Conservation (phyloP, 2,113 vertebrate species). For the Puffinus mauretanicus region DNA sequence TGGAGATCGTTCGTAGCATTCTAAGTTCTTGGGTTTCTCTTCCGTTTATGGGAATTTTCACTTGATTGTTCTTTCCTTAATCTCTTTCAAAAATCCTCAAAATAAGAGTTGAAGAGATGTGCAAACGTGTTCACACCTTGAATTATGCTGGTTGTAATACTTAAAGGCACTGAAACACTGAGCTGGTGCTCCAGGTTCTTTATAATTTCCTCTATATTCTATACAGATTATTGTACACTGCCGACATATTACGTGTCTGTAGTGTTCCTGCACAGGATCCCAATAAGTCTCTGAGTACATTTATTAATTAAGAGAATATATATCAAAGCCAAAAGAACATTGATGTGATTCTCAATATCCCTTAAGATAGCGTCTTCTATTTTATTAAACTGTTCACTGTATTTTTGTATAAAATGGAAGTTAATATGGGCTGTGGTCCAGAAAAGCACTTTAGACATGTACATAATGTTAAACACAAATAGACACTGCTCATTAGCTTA, state of each 20-base stretch:
- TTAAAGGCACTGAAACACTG: neutral
- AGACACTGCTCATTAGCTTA: constrained; percentile 23
- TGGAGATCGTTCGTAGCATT: neutral
- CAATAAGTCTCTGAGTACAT: neutral
- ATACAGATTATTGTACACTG: neutral
- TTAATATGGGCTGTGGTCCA: constrained; percentile 47
- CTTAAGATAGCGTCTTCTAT: constrained; percentile 56
- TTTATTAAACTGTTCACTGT: constrained; percentile 48
- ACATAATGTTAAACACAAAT: constrained; percentile 28
- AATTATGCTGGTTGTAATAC: neutral
- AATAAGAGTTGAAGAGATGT: neutral
- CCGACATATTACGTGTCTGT: neutral
- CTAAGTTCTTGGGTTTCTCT: neutral
- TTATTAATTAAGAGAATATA: neutral
- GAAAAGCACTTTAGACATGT: constrained; percentile 54
- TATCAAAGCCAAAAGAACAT: neutral
- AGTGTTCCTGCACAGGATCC: neutral
- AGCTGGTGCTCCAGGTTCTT: neutral
- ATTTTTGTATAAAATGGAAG: constrained; percentile 39
- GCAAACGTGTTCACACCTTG: neutral
- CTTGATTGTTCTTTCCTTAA: neutral
- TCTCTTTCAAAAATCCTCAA: neutral
- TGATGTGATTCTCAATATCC: constrained; percentile 63
- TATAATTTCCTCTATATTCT: neutral
- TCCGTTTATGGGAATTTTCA: neutral